phyloP scores from a whole-genome alignment of 2,797 vertebrate genomes.

The Sorex maritimensis region DNA sequence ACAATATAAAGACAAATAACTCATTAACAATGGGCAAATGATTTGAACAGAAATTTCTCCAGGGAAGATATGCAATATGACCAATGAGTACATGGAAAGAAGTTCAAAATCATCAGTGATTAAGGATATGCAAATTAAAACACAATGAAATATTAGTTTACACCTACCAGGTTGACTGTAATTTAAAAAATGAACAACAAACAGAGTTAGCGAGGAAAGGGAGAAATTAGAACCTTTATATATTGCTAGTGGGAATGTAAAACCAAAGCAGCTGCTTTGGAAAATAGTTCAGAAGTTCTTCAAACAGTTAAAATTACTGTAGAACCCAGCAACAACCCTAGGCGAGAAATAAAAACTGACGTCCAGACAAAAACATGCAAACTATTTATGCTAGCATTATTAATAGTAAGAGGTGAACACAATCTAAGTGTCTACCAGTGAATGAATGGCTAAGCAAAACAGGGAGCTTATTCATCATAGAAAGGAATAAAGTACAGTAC shows the following conservation, averaged over 20 bases:
- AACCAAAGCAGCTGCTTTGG: not conserved
- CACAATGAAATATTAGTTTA: not conserved
- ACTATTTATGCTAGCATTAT: not conserved
- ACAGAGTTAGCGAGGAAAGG: not conserved
- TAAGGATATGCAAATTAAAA: slow-evolving; percentile 12
- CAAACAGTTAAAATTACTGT: not conserved
- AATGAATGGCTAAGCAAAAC: not conserved
- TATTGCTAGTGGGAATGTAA: not conserved
- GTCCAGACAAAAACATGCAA: not conserved
- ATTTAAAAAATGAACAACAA: not conserved
- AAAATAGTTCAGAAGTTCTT: not conserved
- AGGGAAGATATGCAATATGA: not conserved
- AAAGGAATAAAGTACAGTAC: not conserved
- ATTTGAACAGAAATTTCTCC: slow-evolving; percentile 4
- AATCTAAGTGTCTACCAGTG: not conserved
- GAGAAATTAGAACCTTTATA: not conserved
- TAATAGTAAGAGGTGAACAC: not conserved
- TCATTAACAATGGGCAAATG: not conserved
- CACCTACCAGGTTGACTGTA: not conserved
- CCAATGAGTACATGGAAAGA: not conserved
- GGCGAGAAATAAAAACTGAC: not conserved
- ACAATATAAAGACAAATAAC: slow-evolving; percentile 10
- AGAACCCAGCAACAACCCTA: no score
- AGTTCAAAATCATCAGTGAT: not conserved
- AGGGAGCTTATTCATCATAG: not conserved